phyloP scores from a whole-genome alignment of 2,797 vertebrate genomes.

The Sparidentex hasta region DNA sequence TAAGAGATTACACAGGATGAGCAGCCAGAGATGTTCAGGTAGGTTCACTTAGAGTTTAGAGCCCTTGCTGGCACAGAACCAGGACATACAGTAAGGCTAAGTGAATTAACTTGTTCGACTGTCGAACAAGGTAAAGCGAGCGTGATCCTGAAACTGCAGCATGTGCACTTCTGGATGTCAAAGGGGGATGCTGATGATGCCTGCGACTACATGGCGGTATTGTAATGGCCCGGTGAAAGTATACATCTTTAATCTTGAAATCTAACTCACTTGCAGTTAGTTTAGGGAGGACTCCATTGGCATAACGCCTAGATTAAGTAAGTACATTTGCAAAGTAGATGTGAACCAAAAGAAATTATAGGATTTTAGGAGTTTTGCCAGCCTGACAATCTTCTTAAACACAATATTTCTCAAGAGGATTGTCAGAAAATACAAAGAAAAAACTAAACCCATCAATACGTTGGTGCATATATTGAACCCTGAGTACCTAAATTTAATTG shows the following conservation, averaged over 20 bases:
- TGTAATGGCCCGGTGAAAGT: neutral
- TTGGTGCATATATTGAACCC: no score
- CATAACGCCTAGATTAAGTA: no score
- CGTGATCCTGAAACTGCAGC: neutral
- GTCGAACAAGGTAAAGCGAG: neutral
- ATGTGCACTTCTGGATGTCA: neutral
- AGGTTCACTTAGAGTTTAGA: slow-evolving; percentile 31
- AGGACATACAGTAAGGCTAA: neutral
- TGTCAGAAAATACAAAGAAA: neutral
- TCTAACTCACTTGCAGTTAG: neutral
- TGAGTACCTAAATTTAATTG: no score
- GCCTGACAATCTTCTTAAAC: no score
- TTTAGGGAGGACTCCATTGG: neutral
- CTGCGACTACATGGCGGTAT: rapidly evolving
- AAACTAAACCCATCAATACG: neutral
- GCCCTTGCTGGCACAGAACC: neutral
- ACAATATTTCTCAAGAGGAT: no score
- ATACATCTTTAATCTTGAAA: neutral
- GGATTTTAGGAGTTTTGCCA: no score
- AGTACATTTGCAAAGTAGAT: no score
- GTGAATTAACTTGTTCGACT: neutral
- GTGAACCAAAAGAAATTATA: no score
- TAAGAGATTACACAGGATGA: slow-evolving; percentile 34
- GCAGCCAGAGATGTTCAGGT: neutral
- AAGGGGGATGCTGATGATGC: neutral